Conservation (phyloP, 2,797 vertebrate species). For the Pseudopleuronectes americanus region DNA sequence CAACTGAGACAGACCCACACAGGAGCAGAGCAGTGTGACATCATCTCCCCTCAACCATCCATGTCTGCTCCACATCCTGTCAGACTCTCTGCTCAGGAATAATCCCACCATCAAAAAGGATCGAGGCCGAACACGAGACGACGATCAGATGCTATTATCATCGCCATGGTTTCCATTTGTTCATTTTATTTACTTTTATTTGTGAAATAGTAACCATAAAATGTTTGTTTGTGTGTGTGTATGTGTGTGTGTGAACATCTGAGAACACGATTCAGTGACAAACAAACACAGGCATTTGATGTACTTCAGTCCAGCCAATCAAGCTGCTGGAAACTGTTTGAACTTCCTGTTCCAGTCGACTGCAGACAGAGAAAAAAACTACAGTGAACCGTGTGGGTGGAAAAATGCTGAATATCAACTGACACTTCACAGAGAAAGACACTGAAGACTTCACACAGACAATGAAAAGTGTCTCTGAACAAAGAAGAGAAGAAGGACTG, state of each 20-base stretch:
- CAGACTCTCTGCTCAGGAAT: slow-evolving; percentile 15
- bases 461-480: neutral
- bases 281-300: neutral
- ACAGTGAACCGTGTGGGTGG: neutral
- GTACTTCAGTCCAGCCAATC: neutral
- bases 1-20: too few species aligned
- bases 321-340: neutral
- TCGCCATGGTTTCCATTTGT: too few species aligned
- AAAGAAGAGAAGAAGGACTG: neutral
- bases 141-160: neutral
- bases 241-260: too few species aligned
- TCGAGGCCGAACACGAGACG: too few species aligned
- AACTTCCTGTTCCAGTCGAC: neutral
- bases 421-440: neutral
- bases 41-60: neutral
- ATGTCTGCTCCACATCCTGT: slow-evolving; percentile 26
- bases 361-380: neutral
- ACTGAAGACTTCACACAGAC: slow-evolving; percentile 1
- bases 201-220: too few species aligned
- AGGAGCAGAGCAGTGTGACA: too few species aligned
- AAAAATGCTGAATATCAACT: neutral
- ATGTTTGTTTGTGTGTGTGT: too few species aligned
- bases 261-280: too few species aligned
- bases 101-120: neutral
- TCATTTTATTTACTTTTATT: too few species aligned